Evolutionary conservation across 2,113 vertebrate species (phyloP).

Genomic region (Poeciliopsis retropinna): DNA sequence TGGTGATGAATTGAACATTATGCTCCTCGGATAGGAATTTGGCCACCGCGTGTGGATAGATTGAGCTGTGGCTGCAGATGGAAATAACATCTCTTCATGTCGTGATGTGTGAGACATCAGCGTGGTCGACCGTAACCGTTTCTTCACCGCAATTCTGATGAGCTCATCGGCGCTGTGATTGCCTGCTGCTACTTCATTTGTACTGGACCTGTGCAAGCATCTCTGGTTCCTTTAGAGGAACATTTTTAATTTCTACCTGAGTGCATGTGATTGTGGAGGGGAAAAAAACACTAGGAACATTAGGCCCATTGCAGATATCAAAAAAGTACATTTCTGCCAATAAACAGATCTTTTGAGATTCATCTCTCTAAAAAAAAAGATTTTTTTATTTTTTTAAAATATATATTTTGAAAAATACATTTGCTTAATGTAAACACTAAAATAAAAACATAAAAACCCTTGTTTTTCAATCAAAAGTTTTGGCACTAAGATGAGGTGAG

Average conservation of each 20-base stretch:
- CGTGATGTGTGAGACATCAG: constrained; percentile 44
- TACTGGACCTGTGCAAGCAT: constrained; percentile 26
- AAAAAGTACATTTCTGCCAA: too few relatives aligned
- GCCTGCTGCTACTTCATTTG: constrained; percentile 52
- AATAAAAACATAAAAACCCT: too few relatives aligned
- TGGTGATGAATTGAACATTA: constrained; percentile 29
- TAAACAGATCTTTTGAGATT: too few relatives aligned
- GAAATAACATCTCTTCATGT: constrained; percentile 54
- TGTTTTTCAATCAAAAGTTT: too few relatives aligned
- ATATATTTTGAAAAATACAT: too few relatives aligned
- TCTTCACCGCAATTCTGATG: constrained; percentile 38
- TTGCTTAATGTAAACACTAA: too few relatives aligned
- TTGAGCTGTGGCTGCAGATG: constrained; percentile 28
- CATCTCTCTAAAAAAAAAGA: too few relatives aligned
- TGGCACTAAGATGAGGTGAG: too few relatives aligned
- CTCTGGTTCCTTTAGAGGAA: constrained; percentile 27
- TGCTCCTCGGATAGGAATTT: constrained; percentile 31
- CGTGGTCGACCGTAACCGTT: constrained; percentile 50
- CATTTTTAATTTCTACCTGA: constrained; percentile 46
- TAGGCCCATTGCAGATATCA: too few relatives aligned
- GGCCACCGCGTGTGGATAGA: constrained; percentile 41
- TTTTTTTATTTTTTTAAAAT: too few relatives aligned
- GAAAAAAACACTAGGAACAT: not conserved
- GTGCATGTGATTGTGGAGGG: constrained; percentile 18
- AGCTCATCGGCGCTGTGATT: constrained; percentile 33